phyloP scores from a whole-genome alignment of 2,797 vertebrate genomes.

The Taeniopygia guttata region DNA sequence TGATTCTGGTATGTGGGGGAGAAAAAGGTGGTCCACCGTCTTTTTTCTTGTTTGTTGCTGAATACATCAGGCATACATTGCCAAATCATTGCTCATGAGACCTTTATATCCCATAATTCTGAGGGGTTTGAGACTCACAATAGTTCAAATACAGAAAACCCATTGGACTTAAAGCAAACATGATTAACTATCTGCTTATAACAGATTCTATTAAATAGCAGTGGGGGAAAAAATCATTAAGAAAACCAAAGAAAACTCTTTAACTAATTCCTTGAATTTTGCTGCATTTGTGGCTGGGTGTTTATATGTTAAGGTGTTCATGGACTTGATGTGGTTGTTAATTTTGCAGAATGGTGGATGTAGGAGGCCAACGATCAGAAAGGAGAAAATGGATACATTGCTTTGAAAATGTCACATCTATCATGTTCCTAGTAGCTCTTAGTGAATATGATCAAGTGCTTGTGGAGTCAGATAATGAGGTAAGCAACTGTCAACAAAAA shows the following conservation, averaged over 20 bases:
- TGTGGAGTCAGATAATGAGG: constrained; percentile 65
- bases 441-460: constrained; percentile 96
- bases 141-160: background rate
- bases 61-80: background rate
- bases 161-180: background rate
- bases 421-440: constrained; percentile 97
- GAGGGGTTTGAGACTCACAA: background rate
- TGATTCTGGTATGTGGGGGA: background rate
- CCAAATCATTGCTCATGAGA: background rate
- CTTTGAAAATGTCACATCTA: constrained; percentile 96
- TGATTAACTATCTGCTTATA: background rate
- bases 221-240: background rate
- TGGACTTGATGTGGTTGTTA: background rate
- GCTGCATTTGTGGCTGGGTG: background rate
- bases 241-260: background rate
- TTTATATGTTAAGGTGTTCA: background rate
- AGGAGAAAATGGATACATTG: constrained; percentile 99
- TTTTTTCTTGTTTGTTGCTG: background rate
- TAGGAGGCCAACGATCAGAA: constrained; percentile 94
- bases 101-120: background rate
- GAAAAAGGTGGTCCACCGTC: accelerated
- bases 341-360: constrained; percentile 80
- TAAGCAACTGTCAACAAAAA: background rate
- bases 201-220: background rate
- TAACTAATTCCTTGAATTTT: background rate